Conservation (phyloP, 2,797 vertebrate genomes). For the Babyrousa celebensis region DNA sequence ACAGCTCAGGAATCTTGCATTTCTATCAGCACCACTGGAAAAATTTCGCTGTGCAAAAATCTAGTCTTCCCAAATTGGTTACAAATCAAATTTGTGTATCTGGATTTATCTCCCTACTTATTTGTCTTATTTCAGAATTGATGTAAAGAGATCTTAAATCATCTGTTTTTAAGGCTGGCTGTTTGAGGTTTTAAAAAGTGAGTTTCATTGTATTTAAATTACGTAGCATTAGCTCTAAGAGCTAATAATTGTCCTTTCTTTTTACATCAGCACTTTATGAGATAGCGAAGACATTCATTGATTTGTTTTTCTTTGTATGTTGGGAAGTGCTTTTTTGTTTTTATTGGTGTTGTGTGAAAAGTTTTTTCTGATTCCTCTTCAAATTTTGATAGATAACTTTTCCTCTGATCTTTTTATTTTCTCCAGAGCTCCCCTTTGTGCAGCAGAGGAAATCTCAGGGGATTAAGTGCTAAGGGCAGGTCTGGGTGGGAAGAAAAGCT, state of each 20-base stretch:
- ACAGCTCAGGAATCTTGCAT: neutral
- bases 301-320: slow-evolving; percentile 8
- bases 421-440: neutral
- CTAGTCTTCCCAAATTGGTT: neutral
- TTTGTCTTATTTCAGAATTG: slow-evolving; percentile 49
- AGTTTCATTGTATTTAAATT: slow-evolving; percentile 17
- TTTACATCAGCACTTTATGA: neutral
- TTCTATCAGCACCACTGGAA: neutral
- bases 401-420: neutral
- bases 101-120: neutral
- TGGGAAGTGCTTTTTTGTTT: neutral
- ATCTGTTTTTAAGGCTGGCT: slow-evolving; percentile 49
- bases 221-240: neutral
- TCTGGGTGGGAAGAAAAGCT: neutral
- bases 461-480: neutral
- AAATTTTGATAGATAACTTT: slow-evolving; percentile 26
- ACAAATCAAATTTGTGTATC: neutral
- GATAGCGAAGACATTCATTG: neutral
- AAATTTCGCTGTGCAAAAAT: neutral
- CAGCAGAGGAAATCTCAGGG: neutral
- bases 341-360: neutral
- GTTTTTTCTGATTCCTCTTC: slow-evolving; percentile 35
- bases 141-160: slow-evolving; percentile 40
- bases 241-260: slow-evolving; percentile 11
- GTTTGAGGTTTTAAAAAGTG: neutral